These are phyloP conservation scores for Synanthedon tipuliformis DNA, from an alignment of 2,888 invertebrate species.

Conservation along the genomic window DNA sequence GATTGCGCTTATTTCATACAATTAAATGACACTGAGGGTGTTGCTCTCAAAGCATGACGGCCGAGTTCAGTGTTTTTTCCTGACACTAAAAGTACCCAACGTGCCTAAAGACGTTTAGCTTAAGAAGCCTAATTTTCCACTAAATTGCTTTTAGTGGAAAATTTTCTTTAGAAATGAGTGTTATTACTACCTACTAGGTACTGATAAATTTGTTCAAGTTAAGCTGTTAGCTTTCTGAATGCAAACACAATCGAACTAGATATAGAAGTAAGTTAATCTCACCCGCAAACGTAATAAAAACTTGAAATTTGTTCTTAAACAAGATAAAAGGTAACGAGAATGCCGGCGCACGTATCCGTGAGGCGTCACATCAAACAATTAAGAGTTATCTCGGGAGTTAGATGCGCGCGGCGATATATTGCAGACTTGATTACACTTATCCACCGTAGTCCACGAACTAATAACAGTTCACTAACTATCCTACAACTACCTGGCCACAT, in stretches of 20 bases:
- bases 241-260: neutral
- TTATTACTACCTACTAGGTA: no score
- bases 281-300: slow-evolving; percentile 21
- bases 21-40: no score
- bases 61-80: no score
- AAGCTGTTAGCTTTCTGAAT: no score
- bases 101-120: no score
- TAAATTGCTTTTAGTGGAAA: no score
- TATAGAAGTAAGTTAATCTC: slow-evolving; percentile 7
- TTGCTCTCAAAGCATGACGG: no score
- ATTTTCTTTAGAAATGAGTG: no score
- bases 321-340: slow-evolving; percentile 23
- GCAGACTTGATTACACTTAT: slow-evolving; percentile 56
- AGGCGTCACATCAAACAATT: slow-evolving; percentile 50
- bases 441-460: slow-evolving; percentile 38
- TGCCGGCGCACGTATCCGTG: slow-evolving; percentile 16
- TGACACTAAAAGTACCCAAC: no score
- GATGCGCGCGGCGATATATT: slow-evolving; percentile 41
- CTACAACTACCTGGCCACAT: slow-evolving; percentile 32
- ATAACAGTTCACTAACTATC: slow-evolving; percentile 59
- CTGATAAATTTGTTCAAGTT: no score
- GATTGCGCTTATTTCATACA: no score
- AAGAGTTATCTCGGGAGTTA: slow-evolving; percentile 43
- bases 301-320: slow-evolving; percentile 26
- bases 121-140: no score